Base-by-base conservation (phyloP, 2,888 invertebrate genomes). In the Torymus auratus region DNA sequence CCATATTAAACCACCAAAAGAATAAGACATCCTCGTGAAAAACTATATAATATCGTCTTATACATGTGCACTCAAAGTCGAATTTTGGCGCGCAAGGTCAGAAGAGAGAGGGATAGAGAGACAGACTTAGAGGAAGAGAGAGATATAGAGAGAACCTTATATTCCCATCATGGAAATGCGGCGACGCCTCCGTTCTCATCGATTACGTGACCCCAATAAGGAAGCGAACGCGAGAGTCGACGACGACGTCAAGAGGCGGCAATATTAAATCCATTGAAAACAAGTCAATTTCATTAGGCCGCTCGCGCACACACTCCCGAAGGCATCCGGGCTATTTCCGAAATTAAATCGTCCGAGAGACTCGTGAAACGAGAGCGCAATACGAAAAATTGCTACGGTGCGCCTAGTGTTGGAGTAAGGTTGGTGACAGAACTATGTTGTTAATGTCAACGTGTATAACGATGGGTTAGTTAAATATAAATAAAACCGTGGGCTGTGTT, bases 211-310 rank as follows among this genome's bases (percentile, higher is more conserved):
- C 76, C 79, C 50, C 79, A 79, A 79, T 82, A 76, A 82, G 62
- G 76, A 76, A 62, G 12, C 50, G 60, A 41, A 7, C 41, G 41
- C 41, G 5, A 41, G 41, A 41, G 41, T 7, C 41, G 41, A 41
- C 15, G 14, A 14, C 23, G 20, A 15, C 14, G 15, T 61, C 17
- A n/a, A 62, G 41, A 41, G 41, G 17, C 71, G 62, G 50, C 67
- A 67, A 82, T 82, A 79, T 82, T 82, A 79, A 82, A 82, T 79
- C 76, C 76, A 79, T 82, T 75, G 75, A 82, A 79, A 82, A 82
- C 68, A 71, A 82, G 67, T 70, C 69, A 50, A 76, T 76, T 82
- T 82, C 72, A 78, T 82, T 78, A 75, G 62, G 62, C 14, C 56
- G 53, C n/a, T 28, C 64, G 13, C 13, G n/a, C 50, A 20, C 55